phyloP scores from a whole-genome alignment of 2,888 invertebrate species.

The Drosophila kambysellisi region DNA sequence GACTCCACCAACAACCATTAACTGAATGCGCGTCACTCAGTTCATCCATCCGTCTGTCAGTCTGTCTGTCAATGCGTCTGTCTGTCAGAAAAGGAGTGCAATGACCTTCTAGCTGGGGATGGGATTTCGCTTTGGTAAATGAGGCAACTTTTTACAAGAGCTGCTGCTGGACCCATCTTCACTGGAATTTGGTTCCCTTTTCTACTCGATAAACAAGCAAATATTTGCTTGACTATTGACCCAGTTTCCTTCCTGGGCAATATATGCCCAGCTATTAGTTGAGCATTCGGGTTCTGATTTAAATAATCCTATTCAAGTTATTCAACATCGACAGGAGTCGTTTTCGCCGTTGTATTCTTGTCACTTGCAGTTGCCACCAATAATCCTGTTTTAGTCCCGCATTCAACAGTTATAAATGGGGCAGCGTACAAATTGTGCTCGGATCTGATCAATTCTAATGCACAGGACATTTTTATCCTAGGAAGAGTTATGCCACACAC shows the following conservation, averaged over 20 bases:
- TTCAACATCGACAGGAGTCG: not conserved
- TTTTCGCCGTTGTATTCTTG: slow-evolving; percentile 4
- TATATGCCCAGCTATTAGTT: slow-evolving; percentile 3
- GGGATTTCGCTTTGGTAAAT: slow-evolving; percentile 27
- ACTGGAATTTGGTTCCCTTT: not conserved
- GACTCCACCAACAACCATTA: slow-evolving; percentile 45
- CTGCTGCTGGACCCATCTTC: not conserved
- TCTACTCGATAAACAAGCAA: slow-evolving; percentile 3
- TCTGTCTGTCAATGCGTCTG: slow-evolving; percentile 15
- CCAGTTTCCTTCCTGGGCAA: slow-evolving; percentile 3
- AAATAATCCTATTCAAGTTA: not conserved
- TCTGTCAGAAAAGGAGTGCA: slow-evolving; percentile 41
- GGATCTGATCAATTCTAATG: slow-evolving; percentile 59
- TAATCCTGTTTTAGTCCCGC: slow-evolving; percentile 12
- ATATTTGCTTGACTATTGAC: slow-evolving; percentile 1
- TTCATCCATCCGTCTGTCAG: slow-evolving; percentile 21
- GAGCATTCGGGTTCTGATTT: not conserved
- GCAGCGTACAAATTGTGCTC: slow-evolving; percentile 55
- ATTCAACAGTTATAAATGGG: slow-evolving; percentile 72
- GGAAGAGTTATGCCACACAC: not conserved
- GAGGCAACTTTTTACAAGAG: slow-evolving; percentile 23
- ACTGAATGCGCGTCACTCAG: slow-evolving; percentile 48
- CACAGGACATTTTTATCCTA: slow-evolving; percentile 38
- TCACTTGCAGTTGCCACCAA: slow-evolving; percentile 19
- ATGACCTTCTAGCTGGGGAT: slow-evolving; percentile 52